phyloP scores from a whole-genome alignment of 2,888 invertebrate genomes.

The Choreutis nemorana region DNA sequence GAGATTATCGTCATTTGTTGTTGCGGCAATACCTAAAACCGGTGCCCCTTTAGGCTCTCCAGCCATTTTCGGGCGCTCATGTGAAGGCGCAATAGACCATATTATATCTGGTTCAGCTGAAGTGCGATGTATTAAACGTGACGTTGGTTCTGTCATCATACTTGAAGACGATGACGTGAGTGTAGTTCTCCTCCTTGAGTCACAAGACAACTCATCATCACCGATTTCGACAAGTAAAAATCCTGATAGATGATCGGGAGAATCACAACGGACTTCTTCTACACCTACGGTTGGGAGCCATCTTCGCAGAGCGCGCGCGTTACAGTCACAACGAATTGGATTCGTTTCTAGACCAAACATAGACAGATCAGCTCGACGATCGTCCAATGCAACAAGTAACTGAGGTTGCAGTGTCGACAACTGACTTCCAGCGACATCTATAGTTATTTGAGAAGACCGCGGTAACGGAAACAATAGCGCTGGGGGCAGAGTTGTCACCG shows the following conservation, averaged over 20 bases:
- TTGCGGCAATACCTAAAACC: conserved; percentile 62
- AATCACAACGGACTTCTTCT: conserved; percentile 70
- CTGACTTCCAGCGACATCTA: conserved; percentile 83
- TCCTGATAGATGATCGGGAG: conserved; percentile 75
- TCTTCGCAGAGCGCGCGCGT: conserved; percentile 77
- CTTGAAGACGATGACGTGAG: conserved; percentile 33
- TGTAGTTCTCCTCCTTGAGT: conserved; percentile 67
- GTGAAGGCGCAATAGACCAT: conserved; percentile 84
- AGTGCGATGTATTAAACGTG: conserved; percentile 66
- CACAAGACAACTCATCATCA: conserved; percentile 85
- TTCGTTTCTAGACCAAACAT: conserved; percentile 80
- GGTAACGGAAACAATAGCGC: conserved; percentile 88
- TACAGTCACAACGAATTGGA: conserved; percentile 87
- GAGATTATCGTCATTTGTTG: conserved; percentile 89
- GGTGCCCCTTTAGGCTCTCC: conserved; percentile 69
- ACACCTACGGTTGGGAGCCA: conserved; percentile 76
- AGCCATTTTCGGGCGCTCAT: conserved; percentile 64
- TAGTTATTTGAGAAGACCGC: conserved; percentile 79
- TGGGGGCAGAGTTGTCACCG: conserved; percentile 78
- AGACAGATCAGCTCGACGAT: conserved; percentile 77
- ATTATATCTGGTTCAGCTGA: conserved; percentile 87
- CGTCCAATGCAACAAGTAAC: conserved; percentile 81
- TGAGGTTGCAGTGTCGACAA: conserved; percentile 80
- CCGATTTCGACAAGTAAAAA: conserved; percentile 77
- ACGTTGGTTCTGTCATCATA: conserved; percentile 47